phyloP scores from a whole-genome alignment of 2,797 vertebrate genomes.

The Carcharodon carcharias region DNA sequence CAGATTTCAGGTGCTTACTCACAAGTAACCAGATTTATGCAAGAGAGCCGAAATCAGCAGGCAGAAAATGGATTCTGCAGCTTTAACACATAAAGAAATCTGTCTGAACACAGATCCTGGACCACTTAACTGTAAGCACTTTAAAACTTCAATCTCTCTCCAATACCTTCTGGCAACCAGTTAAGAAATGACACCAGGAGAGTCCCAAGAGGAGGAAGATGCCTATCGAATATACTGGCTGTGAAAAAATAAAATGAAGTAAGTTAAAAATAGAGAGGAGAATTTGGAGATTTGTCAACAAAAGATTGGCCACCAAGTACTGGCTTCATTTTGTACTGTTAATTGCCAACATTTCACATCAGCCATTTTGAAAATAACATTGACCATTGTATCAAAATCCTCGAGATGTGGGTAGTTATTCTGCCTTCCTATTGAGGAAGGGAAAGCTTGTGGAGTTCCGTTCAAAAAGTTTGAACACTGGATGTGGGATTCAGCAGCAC shows the following conservation, averaged over 20 bases:
- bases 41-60: background rate
- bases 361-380: background rate
- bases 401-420: background rate
- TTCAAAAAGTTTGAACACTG: background rate
- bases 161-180: background rate
- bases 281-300: background rate
- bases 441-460: background rate
- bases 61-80: background rate
- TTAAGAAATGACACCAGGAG: background rate
- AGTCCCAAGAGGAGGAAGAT: no score
- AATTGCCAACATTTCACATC: background rate
- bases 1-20: background rate
- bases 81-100: background rate
- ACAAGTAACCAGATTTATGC: background rate
- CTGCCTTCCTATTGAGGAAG: background rate
- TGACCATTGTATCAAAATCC: background rate
- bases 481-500: background rate
- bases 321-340: background rate
- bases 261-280: background rate
- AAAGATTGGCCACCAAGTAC: background rate
- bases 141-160: background rate
- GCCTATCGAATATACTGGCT: background rate
- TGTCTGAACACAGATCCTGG: background rate
- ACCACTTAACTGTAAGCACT: background rate
- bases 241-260: background rate